Percentiles rank a stretch among this genome's conserved stretches.
Evolutionary conservation across 2,113 vertebrate genomes (phyloP).

Genomic region (Pyxicephalus adspersus): DNA sequence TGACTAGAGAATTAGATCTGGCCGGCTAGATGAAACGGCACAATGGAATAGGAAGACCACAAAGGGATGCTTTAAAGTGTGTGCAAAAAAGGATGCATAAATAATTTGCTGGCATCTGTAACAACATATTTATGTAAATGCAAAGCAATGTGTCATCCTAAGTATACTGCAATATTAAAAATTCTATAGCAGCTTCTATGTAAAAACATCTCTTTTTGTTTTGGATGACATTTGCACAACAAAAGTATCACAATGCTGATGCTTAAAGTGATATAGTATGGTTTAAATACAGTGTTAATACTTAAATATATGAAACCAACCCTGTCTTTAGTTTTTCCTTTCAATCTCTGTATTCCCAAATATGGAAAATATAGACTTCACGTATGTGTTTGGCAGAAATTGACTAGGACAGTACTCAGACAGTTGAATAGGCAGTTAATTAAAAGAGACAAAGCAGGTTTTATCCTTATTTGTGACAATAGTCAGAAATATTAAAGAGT

Average conservation of each 20-base stretch:
- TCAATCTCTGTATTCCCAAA: too few relatives aligned
- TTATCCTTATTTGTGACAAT: too few relatives aligned
- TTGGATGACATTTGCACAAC: slow-evolving; percentile 27
- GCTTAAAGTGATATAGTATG: slow-evolving; percentile 11
- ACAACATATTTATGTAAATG: slow-evolving; percentile 41
- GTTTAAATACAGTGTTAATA: neutral
- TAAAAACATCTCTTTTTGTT: slow-evolving; percentile 14
- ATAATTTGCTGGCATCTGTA: slow-evolving; percentile 29
- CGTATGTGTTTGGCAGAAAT: too few relatives aligned
- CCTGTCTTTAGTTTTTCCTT: too few relatives aligned
- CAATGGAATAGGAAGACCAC: slow-evolving; percentile 33
- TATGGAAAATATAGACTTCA: too few relatives aligned
- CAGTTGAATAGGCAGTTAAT: too few relatives aligned
- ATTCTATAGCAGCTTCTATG: slow-evolving; percentile 22
- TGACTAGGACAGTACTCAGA: too few relatives aligned
- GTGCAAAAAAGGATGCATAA: slow-evolving; percentile 49
- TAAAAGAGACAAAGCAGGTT: too few relatives aligned
- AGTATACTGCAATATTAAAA: slow-evolving; percentile 29
- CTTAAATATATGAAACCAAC: neutral
- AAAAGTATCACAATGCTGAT: slow-evolving; percentile 31
- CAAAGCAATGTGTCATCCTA: neutral
- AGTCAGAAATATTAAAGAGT: too few relatives aligned
- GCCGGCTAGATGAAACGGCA: slow-evolving; percentile 44
- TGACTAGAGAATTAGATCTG: slow-evolving; percentile 46
- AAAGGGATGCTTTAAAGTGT: slow-evolving; percentile 20